These are phyloP conservation scores for Saturnia japonica DNA, from an alignment of 2,888 invertebrate species.

Conservation along the genomic window DNA sequence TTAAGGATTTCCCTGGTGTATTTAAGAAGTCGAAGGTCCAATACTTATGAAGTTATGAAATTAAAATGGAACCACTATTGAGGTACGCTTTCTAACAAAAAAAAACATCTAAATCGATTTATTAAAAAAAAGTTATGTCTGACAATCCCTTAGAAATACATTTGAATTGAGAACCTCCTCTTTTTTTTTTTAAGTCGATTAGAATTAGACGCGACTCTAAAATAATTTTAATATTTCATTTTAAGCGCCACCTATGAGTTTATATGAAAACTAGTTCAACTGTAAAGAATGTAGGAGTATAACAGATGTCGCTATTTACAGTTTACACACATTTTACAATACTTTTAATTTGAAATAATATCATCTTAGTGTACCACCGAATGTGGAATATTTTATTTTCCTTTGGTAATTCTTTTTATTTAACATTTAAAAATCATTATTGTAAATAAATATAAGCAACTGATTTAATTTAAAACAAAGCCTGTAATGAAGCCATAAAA, in stretches of 20 bases:
- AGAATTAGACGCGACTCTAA: too few relatives aligned
- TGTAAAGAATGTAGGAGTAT: not conserved
- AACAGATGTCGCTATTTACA: not conserved
- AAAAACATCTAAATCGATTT: too few relatives aligned
- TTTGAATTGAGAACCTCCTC: too few relatives aligned
- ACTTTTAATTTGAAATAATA: not conserved
- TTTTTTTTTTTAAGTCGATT: too few relatives aligned
- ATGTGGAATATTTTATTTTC: not conserved
- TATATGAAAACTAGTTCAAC: not conserved
- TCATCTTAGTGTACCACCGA: too few relatives aligned
- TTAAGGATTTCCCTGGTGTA: too few relatives aligned
- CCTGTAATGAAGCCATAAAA: constrained; percentile 37
- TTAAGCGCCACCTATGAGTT: constrained; percentile 6
- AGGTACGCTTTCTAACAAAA: too few relatives aligned
- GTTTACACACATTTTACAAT: not conserved
- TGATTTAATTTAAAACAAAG: constrained; percentile 22
- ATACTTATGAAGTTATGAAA: too few relatives aligned
- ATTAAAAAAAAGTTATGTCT: too few relatives aligned
- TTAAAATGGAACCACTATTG: too few relatives aligned
- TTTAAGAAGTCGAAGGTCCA: too few relatives aligned
- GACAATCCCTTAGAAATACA: too few relatives aligned
- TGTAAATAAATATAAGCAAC: constrained; percentile 13
- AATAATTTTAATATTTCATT: not conserved
- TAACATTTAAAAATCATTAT: not conserved
- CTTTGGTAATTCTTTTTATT: not conserved